Base-by-base conservation (phyloP, 2,797 vertebrate genomes). In the Brachymystax lenok region DNA sequence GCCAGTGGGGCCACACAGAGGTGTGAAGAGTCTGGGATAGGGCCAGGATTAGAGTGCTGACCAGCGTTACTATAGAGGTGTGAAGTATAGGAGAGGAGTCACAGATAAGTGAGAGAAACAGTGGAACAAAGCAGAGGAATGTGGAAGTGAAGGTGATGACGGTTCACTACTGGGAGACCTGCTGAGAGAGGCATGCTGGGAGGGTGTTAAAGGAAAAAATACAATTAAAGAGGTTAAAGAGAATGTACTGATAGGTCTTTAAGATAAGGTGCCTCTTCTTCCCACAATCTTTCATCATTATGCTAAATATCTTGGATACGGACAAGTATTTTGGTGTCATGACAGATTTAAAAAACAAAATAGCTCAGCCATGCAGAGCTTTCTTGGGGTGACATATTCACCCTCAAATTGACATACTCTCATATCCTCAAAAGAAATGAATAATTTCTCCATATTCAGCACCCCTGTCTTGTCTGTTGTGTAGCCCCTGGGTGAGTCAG, bases 1-100 rank as follows among this genome's bases (percentile, higher is more conserved):
- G 52, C 63, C 6, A 16, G 59, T 19, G 84, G 79, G 79, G 72
- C 74, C 64, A 83, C 81, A 89, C 78, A 16, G 70, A 86, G 79
- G 89, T 93, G 93, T 91, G 88, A 94, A 93, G 74, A 76, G 80
- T 76, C 74, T 69, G 35, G 35, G 24, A 52, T 12, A 21, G 46
- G 16, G 27, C 80, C 74, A 52, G 81, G 84, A 91, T 90, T 80
- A 89, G 84, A 90, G 75, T 77, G 51, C 74, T 56, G 74, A 33
- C 28, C 74, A 14, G 24, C 40, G 74, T 87, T 77, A 91, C 90
- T 90, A 91, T 82, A 80, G 87, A 90, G 82, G 85, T 87, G 87
- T 67, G 82, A 92, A 77, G 54, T 69, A 79, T 16, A 21, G 76
- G 46, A 82, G 82, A 82, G 10, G 69, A 83, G 69, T 87, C 79